Percentiles rank a stretch among this genome's conserved stretches.
Evolutionary conservation across 2,888 invertebrate species (phyloP).

Genomic region (Coelinius sp.): DNA sequence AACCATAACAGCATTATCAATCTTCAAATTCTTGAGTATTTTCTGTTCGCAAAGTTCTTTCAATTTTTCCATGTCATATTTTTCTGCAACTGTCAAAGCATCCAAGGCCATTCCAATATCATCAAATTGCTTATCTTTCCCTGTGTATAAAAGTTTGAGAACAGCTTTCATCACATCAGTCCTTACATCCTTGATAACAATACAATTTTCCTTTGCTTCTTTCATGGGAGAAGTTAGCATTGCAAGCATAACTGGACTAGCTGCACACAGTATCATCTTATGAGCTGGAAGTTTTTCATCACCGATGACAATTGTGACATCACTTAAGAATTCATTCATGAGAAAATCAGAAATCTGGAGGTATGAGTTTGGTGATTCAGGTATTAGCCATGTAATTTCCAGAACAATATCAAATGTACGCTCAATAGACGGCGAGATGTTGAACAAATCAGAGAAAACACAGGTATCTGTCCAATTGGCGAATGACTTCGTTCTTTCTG

Average conservation of each 20-base stretch:
- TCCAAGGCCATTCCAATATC: background rate
- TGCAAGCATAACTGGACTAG: slow-evolving; percentile 31
- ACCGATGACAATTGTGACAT: background rate
- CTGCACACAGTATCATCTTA: background rate
- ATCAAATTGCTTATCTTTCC: background rate
- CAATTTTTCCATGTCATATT: background rate
- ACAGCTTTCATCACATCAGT: background rate
- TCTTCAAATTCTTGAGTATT: background rate
- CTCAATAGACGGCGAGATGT: no score
- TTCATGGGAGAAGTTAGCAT: slow-evolving; percentile 13
- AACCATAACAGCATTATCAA: background rate
- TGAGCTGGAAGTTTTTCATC: background rate
- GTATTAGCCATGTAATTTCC: no score
- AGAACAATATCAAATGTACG: no score
- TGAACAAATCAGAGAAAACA: no score
- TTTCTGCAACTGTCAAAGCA: background rate
- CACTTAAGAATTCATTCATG: background rate
- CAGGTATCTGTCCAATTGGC: no score
- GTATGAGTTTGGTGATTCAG: no score
- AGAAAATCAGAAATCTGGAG: background rate
- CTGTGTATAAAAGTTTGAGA: background rate
- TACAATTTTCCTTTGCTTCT: background rate
- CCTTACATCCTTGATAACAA: background rate
- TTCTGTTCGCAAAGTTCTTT: background rate
- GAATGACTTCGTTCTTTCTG: no score